These are phyloP conservation scores for Parascotia fuliginaria DNA, from an alignment of 2,888 invertebrate genomes.

Conservation along the genomic window DNA sequence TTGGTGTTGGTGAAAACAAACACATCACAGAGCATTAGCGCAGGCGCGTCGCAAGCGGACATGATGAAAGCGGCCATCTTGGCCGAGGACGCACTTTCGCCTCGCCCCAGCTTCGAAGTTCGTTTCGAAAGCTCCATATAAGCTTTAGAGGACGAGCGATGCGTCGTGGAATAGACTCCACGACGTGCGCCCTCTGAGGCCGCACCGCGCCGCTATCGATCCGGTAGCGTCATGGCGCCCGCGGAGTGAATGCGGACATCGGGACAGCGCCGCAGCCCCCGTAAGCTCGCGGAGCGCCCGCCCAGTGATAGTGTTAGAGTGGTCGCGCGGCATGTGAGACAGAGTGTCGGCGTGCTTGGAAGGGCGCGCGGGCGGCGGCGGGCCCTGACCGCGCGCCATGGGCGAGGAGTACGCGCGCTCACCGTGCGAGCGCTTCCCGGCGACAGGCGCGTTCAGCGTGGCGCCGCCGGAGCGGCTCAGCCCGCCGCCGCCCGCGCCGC, in stretches of 20 bases:
- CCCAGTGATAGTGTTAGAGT: slow-evolving; percentile 73
- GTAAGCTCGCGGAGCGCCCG: slow-evolving; percentile 66
- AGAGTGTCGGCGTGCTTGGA: slow-evolving; percentile 65
- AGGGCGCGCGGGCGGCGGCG: slow-evolving; percentile 83
- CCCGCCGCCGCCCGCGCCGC: slow-evolving; percentile 87
- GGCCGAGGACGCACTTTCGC: slow-evolving; percentile 81
- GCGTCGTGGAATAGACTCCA: slow-evolving; percentile 67
- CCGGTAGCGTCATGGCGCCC: slow-evolving; percentile 79
- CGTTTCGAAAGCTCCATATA: slow-evolving; percentile 62
- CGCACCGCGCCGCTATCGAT: slow-evolving; percentile 81
- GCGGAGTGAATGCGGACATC: slow-evolving; percentile 84
- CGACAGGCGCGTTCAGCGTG: slow-evolving; percentile 86
- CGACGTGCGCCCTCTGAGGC: slow-evolving; percentile 75
- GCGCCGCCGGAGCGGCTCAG: slow-evolving; percentile 88
- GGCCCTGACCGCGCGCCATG: slow-evolving; percentile 83
- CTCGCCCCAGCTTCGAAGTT: slow-evolving; percentile 80
- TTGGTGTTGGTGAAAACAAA: slow-evolving; percentile 77
- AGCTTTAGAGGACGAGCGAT: slow-evolving; percentile 57
- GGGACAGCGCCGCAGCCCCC: slow-evolving; percentile 73
- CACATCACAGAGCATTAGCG: slow-evolving; percentile 76
- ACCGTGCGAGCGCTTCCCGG: slow-evolving; percentile 84
- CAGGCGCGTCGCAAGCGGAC: slow-evolving; percentile 78
- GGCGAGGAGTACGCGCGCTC: slow-evolving; percentile 84
- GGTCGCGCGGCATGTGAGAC: slow-evolving; percentile 80
- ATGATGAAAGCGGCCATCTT: slow-evolving; percentile 84